Conservation (phyloP, 2,113 vertebrate species). For the Piprites chloris region DNA sequence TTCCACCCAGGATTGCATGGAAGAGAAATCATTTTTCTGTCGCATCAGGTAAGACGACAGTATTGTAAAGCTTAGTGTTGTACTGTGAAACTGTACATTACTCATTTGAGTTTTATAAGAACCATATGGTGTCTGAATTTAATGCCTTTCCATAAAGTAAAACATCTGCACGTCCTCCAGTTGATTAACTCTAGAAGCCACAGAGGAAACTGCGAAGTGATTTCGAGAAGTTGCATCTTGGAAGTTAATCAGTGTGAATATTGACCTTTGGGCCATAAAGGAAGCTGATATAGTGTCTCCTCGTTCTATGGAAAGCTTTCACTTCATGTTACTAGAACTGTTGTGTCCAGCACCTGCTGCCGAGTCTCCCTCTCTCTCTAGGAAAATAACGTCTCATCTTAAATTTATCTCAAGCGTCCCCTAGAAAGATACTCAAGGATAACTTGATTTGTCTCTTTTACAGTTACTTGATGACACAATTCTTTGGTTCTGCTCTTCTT, state of each 20-base stretch:
- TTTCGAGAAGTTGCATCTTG: neutral
- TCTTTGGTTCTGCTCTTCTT: neutral
- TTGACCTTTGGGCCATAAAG: neutral
- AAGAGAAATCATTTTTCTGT: slow-evolving; percentile 96
- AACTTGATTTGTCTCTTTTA: neutral
- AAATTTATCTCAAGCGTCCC: neutral
- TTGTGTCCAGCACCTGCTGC: neutral
- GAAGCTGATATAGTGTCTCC: neutral
- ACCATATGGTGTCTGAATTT: neutral
- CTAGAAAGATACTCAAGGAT: neutral
- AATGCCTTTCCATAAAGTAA: neutral
- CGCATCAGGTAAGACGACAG: slow-evolving; percentile 84
- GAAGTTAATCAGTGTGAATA: neutral
- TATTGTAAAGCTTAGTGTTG: neutral
- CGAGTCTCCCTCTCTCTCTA: neutral
- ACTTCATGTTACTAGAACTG: neutral
- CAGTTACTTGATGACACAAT: neutral
- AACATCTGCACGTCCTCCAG: neutral
- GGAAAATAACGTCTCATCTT: neutral
- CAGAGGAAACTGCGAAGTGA: neutral
- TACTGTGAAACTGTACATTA: neutral
- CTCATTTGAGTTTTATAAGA: neutral
- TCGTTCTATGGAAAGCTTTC: neutral
- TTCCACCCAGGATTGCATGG: slow-evolving; percentile 84
- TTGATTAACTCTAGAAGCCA: neutral